These are phyloP conservation scores for Balearica regulorum DNA, from an alignment of 2,797 vertebrate species.

Conservation along the genomic window DNA sequence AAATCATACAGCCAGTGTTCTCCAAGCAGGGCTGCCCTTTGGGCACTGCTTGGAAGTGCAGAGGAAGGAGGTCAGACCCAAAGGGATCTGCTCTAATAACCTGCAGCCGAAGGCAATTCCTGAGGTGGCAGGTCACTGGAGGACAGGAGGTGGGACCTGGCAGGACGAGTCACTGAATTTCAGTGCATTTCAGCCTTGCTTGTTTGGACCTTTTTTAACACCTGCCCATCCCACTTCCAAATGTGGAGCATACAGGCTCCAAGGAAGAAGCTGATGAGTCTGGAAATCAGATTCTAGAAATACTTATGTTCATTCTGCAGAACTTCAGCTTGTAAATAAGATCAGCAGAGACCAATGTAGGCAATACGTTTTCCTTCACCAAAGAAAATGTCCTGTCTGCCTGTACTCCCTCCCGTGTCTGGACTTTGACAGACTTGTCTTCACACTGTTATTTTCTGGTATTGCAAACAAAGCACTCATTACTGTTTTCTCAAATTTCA, in stretches of 20 bases:
- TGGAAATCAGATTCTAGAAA: background rate
- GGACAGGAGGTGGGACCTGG: background rate
- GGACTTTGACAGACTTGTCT: background rate
- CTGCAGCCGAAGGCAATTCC: background rate
- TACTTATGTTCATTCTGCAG: background rate
- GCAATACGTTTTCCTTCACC: background rate
- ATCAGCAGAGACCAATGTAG: background rate
- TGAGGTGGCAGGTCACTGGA: background rate
- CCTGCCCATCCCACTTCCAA: background rate
- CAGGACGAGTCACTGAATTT: background rate
- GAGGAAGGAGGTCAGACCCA: background rate
- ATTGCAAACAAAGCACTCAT: background rate
- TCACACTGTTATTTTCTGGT: background rate
- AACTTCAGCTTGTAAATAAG: background rate
- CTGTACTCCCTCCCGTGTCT: background rate
- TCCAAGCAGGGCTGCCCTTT: background rate
- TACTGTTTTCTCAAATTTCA: background rate
- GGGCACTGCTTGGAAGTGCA: background rate
- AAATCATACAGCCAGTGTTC: background rate
- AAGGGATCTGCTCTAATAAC: background rate
- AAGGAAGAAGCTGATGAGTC: background rate
- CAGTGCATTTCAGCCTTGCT: background rate
- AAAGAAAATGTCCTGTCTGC: background rate
- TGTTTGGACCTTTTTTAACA: background rate
- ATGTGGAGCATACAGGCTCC: background rate